Evolutionary conservation across 1,140 invertebrate species (phyloP).

Genomic region (Galleria mellonella): DNA sequence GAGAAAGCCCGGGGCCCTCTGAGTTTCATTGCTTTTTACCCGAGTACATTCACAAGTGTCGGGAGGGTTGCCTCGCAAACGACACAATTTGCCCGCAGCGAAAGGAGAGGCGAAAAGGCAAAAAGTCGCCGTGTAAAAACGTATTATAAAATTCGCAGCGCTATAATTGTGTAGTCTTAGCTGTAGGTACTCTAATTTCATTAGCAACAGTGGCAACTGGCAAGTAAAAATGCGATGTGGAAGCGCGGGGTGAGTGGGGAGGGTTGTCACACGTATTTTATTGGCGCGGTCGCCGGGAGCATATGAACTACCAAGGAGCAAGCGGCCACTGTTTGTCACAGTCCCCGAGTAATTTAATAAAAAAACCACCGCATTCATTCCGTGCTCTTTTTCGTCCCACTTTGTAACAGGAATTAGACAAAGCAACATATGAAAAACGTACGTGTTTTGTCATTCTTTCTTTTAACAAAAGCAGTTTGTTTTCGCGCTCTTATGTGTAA

Average conservation of each 20-base stretch:
- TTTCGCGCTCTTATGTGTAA: no score
- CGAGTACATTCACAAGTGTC: constrained; percentile 9
- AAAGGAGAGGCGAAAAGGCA: not conserved
- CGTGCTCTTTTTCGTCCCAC: constrained; percentile 7
- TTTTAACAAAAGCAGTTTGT: constrained; percentile 4
- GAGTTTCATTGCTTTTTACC: constrained; percentile 27
- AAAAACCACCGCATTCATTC: constrained; percentile 20
- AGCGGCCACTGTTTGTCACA: constrained; percentile 30
- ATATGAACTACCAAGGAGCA: constrained; percentile 21
- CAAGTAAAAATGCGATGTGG: constrained; percentile 15
- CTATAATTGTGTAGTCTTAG: constrained; percentile 14
- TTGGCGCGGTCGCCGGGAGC: constrained; percentile 9
- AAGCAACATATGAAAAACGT: constrained; percentile 2
- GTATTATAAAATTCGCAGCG: constrained; percentile 7
- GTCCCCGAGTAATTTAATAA: constrained; percentile 32
- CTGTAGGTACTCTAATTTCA: constrained; percentile 18
- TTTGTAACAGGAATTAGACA: constrained; percentile 3
- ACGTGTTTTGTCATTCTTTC: not conserved
- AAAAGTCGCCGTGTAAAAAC: not conserved
- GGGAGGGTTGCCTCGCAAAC: constrained; percentile 1
- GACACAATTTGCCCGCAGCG: not conserved
- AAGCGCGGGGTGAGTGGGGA: constrained; percentile 1
- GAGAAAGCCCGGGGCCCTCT: constrained; percentile 17
- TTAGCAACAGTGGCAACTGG: constrained; percentile 14
- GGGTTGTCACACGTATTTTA: constrained; percentile 20